Percentiles rank a stretch among this genome's conserved stretches.
phyloP scores from a whole-genome alignment of 2,113 vertebrate genomes.

The Psilopsiagon aurifrons region DNA sequence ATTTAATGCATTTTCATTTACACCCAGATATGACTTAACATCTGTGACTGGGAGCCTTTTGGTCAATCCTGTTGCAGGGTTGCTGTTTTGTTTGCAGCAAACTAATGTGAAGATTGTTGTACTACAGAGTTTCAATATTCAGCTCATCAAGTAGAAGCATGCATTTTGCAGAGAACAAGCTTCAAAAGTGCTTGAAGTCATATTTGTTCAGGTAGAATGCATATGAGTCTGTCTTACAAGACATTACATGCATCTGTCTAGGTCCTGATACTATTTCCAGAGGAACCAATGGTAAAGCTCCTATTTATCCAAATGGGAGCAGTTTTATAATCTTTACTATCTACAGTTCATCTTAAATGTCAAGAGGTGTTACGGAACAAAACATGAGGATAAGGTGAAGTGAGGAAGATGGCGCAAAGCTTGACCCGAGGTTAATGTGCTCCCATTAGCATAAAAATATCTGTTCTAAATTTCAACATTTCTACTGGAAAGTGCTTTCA shows the following conservation, averaged over 20 bases:
- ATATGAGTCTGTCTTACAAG: background rate
- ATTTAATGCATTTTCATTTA: background rate
- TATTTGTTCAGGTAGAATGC: background rate
- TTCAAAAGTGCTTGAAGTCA: background rate
- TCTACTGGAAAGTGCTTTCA: background rate
- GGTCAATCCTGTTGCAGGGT: background rate
- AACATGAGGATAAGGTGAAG: background rate
- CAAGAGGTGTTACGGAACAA: background rate
- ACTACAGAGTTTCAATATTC: conserved; percentile 1
- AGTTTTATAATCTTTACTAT: background rate
- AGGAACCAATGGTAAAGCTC: background rate
- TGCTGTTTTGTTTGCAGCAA: conserved; percentile 42
- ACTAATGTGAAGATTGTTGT: conserved; percentile 3
- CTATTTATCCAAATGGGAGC: background rate
- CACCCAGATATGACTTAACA: conserved; percentile 13
- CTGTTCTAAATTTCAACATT: background rate
- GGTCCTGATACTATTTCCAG: background rate
- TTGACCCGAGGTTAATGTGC: background rate
- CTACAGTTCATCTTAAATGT: background rate
- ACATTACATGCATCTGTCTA: background rate
- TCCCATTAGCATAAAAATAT: background rate
- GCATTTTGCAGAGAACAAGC: background rate
- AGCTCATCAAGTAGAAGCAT: background rate
- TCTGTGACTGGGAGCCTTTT: conserved; percentile 2
- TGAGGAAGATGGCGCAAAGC: background rate